phyloP scores from a whole-genome alignment of 2,797 vertebrate genomes.

The Danio albolineatus region DNA sequence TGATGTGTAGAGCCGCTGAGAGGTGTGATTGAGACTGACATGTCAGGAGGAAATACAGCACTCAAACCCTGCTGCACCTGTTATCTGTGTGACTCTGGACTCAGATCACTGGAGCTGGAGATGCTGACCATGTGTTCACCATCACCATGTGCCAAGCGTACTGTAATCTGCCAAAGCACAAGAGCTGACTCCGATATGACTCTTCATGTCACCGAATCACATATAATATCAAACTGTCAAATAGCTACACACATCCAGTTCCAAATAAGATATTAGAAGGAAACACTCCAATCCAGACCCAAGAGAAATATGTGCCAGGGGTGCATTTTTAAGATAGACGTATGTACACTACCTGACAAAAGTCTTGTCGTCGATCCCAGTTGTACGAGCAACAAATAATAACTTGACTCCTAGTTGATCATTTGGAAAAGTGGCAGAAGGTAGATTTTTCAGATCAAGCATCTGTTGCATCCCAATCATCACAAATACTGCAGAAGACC shows the following conservation, averaged over 20 bases:
- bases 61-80: conserved; percentile 31
- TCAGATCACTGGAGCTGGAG: conserved; percentile 33
- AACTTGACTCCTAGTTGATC: too few relatives aligned
- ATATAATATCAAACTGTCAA: neutral
- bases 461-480: too few relatives aligned
- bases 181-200: neutral
- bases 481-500: too few relatives aligned
- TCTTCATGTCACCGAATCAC: neutral
- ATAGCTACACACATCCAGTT: neutral
- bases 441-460: too few relatives aligned
- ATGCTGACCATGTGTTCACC: conserved; percentile 37
- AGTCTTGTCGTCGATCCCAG: too few relatives aligned
- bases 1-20: neutral
- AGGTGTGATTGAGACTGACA: conserved; percentile 42
- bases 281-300: too few relatives aligned
- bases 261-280: neutral
- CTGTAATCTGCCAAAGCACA: conserved; percentile 18
- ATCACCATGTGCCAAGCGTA: conserved; percentile 13
- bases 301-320: too few relatives aligned
- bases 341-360: too few relatives aligned
- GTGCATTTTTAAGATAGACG: too few relatives aligned
- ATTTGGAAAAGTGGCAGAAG: too few relatives aligned
- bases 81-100: conserved; percentile 39
- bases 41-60: conserved; percentile 38
- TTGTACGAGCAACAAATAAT: too few relatives aligned